A percentile compares a stretch with the other conserved stretches of the same genome.
These are phyloP conservation scores for Hozukius guyotensis DNA, from an alignment of 2,797 vertebrate species.

Conservation along the genomic window DNA sequence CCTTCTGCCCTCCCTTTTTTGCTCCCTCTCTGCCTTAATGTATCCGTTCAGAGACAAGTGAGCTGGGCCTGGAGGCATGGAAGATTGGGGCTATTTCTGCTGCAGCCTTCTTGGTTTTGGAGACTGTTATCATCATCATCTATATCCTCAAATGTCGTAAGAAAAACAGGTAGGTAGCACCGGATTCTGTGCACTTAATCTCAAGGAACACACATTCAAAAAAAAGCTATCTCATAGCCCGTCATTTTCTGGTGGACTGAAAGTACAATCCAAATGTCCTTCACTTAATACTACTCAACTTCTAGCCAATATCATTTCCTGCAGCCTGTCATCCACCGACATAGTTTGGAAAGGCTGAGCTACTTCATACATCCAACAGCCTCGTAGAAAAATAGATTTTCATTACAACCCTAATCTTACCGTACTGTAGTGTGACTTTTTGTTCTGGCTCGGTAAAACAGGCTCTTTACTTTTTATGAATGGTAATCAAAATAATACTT, in stretches of 20 bases:
- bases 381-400: conserved; percentile 9
- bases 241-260: background rate
- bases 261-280: conserved; percentile 12
- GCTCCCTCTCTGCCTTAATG: background rate
- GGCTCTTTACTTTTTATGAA: conserved; percentile 30
- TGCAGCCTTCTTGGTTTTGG: conserved; percentile 78
- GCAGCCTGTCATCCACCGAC: background rate
- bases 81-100: conserved; percentile 79
- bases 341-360: background rate
- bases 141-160: conserved; percentile 80
- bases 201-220: background rate
- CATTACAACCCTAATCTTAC: conserved; percentile 24
- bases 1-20: background rate
- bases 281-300: background rate
- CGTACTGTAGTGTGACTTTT: background rate
- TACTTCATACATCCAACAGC: conserved; percentile 16
- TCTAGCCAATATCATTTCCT: conserved; percentile 1
- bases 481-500: conserved; percentile 26
- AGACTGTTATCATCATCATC: conserved; percentile 76
- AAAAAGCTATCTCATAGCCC: background rate
- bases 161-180: conserved; percentile 72
- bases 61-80: conserved; percentile 78
- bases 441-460: conserved; percentile 16
- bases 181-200: background rate
- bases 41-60: conserved; percentile 59